Conservation (phyloP, 2,888 invertebrate genomes). For the Tetrapedia diversipes region DNA sequence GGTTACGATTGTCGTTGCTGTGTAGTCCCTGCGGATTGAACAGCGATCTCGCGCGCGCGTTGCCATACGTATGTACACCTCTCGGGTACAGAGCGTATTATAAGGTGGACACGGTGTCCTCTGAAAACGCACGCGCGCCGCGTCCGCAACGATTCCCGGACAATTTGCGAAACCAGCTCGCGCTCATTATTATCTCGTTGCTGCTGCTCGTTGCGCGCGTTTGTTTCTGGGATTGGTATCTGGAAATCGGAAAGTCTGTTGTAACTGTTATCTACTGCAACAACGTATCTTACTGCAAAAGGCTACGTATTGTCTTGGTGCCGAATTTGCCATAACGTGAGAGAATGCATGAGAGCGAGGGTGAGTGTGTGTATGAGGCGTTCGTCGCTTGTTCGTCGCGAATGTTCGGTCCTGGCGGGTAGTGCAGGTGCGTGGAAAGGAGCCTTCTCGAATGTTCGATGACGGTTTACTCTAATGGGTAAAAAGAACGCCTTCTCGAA, state of each 20-base stretch:
- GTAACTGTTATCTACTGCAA: accelerated
- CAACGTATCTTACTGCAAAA: too few relatives aligned
- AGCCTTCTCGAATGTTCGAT: too few relatives aligned
- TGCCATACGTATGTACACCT: slow-evolving; percentile 30
- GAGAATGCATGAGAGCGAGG: too few relatives aligned
- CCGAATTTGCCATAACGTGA: too few relatives aligned
- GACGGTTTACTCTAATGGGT: too few relatives aligned
- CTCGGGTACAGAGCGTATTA: slow-evolving; percentile 16
- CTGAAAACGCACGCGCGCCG: neutral
- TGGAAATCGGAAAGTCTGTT: neutral
- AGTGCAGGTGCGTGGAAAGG: too few relatives aligned
- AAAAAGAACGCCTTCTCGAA: too few relatives aligned
- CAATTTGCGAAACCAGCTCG: neutral
- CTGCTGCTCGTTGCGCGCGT: neutral
- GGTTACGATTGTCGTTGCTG: slow-evolving; percentile 61
- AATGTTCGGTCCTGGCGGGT: too few relatives aligned
- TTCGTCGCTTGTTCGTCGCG: too few relatives aligned
- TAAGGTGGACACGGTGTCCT: neutral
- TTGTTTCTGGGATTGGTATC: neutral
- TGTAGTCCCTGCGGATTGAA: slow-evolving; percentile 59
- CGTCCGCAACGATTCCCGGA: neutral
- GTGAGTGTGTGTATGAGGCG: too few relatives aligned
- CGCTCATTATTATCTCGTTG: neutral
- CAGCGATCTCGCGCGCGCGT: slow-evolving; percentile 49
- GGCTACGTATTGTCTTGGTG: too few relatives aligned